Conservation (phyloP, 2,888 invertebrate species). For the Gryllus longicercus region DNA sequence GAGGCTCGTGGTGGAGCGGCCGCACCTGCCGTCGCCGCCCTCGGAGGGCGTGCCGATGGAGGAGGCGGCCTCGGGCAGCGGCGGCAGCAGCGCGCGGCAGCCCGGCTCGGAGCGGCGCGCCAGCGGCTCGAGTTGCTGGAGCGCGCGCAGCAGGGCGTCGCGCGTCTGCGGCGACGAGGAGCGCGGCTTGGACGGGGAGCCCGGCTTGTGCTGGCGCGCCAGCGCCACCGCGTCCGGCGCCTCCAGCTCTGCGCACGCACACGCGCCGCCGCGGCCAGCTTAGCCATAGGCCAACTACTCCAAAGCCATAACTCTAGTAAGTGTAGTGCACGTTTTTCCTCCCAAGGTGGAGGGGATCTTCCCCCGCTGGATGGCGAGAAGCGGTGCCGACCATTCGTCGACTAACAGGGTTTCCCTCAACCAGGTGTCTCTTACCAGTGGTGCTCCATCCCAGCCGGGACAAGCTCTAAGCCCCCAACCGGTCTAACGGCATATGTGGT, state of each 20-base stretch:
- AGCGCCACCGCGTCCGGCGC: neutral
- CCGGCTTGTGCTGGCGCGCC: neutral
- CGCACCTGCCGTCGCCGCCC: neutral
- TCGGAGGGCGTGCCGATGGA: neutral
- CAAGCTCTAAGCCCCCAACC: no score
- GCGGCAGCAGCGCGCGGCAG: neutral
- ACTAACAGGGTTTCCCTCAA: no score
- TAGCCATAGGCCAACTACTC: no score
- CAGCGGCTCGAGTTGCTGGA: neutral
- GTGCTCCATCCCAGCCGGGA: no score
- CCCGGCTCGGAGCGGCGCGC: neutral
- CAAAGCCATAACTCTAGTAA: no score
- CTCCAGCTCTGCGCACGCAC: neutral
- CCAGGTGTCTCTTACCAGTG: no score
- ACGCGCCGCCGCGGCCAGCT: no score
- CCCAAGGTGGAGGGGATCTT: no score
- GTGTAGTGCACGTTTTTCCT: no score
- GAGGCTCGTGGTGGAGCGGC: neutral
- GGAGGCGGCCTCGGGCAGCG: neutral
- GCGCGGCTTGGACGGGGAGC: neutral
- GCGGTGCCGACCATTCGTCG: no score
- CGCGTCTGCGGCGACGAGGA: slow-evolving; percentile 1
- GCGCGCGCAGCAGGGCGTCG: neutral
- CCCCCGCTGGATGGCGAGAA: no score
- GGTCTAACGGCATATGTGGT: no score